Base-by-base conservation (phyloP, 2,113 vertebrate genomes). In the Ploceus nigricollis region DNA sequence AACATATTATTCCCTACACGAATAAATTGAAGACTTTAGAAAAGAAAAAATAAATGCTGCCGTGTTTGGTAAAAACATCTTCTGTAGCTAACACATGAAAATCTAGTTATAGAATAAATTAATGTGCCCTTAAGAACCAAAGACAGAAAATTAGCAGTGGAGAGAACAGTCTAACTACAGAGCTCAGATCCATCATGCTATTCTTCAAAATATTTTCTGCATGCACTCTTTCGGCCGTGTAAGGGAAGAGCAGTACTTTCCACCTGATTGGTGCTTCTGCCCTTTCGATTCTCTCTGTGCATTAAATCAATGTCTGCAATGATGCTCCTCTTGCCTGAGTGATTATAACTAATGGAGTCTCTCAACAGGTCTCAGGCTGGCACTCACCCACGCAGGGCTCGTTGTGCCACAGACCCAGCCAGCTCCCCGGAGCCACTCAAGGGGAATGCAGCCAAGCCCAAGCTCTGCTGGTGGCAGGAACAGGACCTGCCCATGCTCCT, bases 171-270 rank as follows among this genome's bases (percentile, higher is more conserved):
- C n/a, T 53, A 89, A 89, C 51, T 35, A 9, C 3, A 47, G 48
- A 65, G 23, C 15, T 90, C 63, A 85, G 40, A 93, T 53, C 15
- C 54, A 82, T 40, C 31, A 60, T 0, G 21, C 2, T 42, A 8
- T 5, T 75, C 28, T 33, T 78, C 48, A 48, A 90, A 71, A 54
- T 37, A 78, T 15, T 61, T 89, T 72, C 57, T 57, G 21, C 3
- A 0, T 1, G 7, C 35, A 16, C 4, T 11, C 37, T 50, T 70
- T 60, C 1, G 0, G 17, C 28, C 16, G 0, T 25, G 22, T 23
- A 51, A 94, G n/a, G 42, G 25, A 68, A 94, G 48, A 8, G 1
- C 21, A n/a, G 39, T 17, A 51, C 79, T 68, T 78, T 66, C 72
- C 48, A 75, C 50, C 68, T 15, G 9, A 14, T 7, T 75, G 45